Percentiles rank a stretch among this genome's conserved stretches.
These are phyloP conservation scores for Nannobrachium achirus DNA, from an alignment of 2,113 vertebrate genomes.

Conservation along the genomic window DNA sequence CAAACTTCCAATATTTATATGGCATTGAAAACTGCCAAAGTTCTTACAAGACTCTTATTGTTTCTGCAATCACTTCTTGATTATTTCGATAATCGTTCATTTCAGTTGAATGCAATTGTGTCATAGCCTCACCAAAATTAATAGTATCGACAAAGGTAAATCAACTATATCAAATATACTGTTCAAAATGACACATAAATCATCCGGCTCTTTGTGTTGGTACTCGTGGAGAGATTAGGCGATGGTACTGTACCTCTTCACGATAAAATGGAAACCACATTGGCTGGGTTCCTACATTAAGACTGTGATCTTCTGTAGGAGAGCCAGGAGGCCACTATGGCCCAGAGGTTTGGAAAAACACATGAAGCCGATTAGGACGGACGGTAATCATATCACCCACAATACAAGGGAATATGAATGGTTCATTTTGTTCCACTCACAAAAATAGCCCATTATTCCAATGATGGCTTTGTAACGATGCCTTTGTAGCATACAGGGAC, in stretches of 20 bases:
- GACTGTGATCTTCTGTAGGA: constrained; percentile 32
- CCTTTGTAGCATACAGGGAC: constrained; percentile 23
- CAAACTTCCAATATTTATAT: constrained; percentile 13
- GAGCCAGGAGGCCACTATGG: constrained; percentile 55
- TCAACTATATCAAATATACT: neutral
- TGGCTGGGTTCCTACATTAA: constrained; percentile 53
- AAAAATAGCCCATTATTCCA: constrained; percentile 25
- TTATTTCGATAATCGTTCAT: constrained; percentile 1
- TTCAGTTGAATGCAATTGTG: constrained; percentile 2
- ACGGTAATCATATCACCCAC: constrained; percentile 59
- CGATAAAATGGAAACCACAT: constrained; percentile 45
- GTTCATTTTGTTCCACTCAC: constrained; percentile 46
- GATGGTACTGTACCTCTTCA: constrained; percentile 26
- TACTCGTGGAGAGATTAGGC: constrained; percentile 4
- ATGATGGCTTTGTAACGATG: constrained; percentile 27
- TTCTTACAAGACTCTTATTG: neutral
- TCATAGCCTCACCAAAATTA: constrained; percentile 2
- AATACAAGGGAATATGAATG: constrained; percentile 53
- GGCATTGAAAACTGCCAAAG: neutral
- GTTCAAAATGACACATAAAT: constrained; percentile 14
- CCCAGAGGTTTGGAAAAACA: constrained; percentile 69
- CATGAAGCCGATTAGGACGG: constrained; percentile 56
- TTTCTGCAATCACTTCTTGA: constrained; percentile 27
- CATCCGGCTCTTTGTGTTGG: no score
- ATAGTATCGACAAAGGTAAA: neutral